Conservation (phyloP, 2,888 invertebrate species). For the Hirtodrosophila alboralis region DNA sequence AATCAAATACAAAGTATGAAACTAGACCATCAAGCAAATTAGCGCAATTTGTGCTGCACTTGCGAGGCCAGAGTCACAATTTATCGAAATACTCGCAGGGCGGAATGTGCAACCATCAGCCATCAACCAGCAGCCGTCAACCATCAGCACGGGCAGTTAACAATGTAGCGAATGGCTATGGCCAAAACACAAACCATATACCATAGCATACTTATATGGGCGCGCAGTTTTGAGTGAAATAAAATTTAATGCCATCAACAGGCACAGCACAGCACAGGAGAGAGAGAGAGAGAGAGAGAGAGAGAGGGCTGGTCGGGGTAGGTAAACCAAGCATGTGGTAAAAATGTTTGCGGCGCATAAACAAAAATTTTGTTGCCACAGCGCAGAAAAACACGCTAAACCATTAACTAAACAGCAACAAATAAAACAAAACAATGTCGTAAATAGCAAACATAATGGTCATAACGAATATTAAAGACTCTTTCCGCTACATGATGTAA, state of each 20-base stretch:
- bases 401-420: slow-evolving; percentile 77
- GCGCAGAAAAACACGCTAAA: slow-evolving; percentile 69
- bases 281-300: too few relatives aligned
- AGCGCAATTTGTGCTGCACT: slow-evolving; percentile 67
- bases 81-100: slow-evolving; percentile 67
- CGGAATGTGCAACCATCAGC: slow-evolving; percentile 53
- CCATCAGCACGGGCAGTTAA: slow-evolving; percentile 50
- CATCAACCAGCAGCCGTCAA: too few relatives aligned
- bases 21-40: slow-evolving; percentile 66
- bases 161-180: slow-evolving; percentile 43
- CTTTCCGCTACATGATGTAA: slow-evolving; percentile 8
- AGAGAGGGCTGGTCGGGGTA: slow-evolving; percentile 2
- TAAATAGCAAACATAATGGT: background rate
- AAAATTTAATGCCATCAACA: slow-evolving; percentile 73
- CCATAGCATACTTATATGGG: slow-evolving; percentile 57
- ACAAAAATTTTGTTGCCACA: slow-evolving; percentile 77
- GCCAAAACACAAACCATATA: slow-evolving; percentile 35
- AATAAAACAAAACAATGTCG: slow-evolving; percentile 63
- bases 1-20: slow-evolving; percentile 38
- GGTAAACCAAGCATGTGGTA: slow-evolving; percentile 43
- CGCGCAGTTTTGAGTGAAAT: slow-evolving; percentile 61
- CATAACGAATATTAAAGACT: slow-evolving; percentile 15
- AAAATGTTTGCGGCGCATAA: slow-evolving; percentile 80
- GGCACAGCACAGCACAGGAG: slow-evolving; percentile 26
- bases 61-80: slow-evolving; percentile 53